A percentile compares a stretch with the other conserved stretches of the same genome.
Conservation (phyloP, 2,888 invertebrate species). For the Hesperia comma region DNA sequence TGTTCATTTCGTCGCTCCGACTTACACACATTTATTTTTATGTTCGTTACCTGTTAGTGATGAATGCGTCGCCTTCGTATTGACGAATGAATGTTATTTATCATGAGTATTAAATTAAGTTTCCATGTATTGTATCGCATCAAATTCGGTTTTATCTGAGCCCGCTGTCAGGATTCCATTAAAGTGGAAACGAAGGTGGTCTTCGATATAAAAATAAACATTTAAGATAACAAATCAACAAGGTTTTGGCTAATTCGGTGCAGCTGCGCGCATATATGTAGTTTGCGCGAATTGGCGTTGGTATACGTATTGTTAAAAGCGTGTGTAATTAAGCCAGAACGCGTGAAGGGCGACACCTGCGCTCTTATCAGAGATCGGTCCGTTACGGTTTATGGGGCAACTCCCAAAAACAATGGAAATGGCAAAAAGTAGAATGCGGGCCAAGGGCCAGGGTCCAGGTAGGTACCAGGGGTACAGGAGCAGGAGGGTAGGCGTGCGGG, state of each 20-base stretch:
- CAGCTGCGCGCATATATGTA: conserved; percentile 77
- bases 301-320: conserved; percentile 62
- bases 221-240: conserved; percentile 59
- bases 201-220: conserved; percentile 46
- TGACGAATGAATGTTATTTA: conserved; percentile 55
- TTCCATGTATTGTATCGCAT: conserved; percentile 47
- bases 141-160: conserved; percentile 51
- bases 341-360: conserved; percentile 81
- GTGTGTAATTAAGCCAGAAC: conserved; percentile 75
- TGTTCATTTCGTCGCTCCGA: conserved; percentile 56
- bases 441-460: conserved; percentile 63
- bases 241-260: conserved; percentile 61
- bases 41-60: conserved; percentile 47
- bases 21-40: conserved; percentile 51
- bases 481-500: conserved; percentile 72
- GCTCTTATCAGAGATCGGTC: conserved; percentile 72
- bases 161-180: conserved; percentile 51
- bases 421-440: conserved; percentile 80
- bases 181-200: conserved; percentile 55
- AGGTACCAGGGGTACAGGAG: conserved; percentile 62
- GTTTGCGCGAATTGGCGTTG: conserved; percentile 62
- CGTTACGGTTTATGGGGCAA: conserved; percentile 77
- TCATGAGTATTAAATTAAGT: conserved; percentile 48
- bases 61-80: conserved; percentile 47
- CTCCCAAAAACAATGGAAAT: conserved; percentile 80